These are phyloP conservation scores for Rhinichthys osculus DNA, from an alignment of 2,797 vertebrate species.

Conservation along the genomic window DNA sequence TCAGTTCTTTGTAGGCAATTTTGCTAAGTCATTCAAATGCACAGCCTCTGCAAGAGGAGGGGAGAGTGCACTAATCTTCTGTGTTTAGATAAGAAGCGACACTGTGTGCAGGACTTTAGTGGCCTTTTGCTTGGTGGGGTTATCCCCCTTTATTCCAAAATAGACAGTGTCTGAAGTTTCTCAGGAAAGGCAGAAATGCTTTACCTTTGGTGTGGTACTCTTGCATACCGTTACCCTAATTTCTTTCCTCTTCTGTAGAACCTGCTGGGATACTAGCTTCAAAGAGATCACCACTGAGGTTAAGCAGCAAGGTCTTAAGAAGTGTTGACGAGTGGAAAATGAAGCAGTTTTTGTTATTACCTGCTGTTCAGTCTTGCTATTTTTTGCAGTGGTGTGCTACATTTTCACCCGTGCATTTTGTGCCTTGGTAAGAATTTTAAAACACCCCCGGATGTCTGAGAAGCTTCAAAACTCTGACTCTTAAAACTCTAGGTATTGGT, in stretches of 20 bases:
- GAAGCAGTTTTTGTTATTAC: neutral
- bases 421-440: neutral
- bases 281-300: constrained; percentile 58
- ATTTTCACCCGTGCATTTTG: neutral
- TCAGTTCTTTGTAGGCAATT: neutral
- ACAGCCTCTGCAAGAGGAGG: neutral
- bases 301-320: constrained; percentile 18
- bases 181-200: constrained; percentile 41
- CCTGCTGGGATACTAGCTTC: constrained; percentile 65
- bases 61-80: constrained; percentile 8
- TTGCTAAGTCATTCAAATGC: constrained; percentile 20
- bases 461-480: neutral
- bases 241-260: constrained; percentile 72
- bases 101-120: constrained; percentile 27
- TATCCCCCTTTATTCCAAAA: constrained; percentile 31
- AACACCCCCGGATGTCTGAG: neutral
- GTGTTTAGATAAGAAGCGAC: constrained; percentile 36
- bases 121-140: constrained; percentile 21
- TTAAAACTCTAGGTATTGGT: neutral
- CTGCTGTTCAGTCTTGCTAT: constrained; percentile 12
- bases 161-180: constrained; percentile 37
- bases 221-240: constrained; percentile 65
- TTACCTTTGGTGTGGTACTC: constrained; percentile 26
- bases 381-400: neutral
- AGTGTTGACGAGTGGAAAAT: constrained; percentile 20